Evolutionary conservation across 2,888 invertebrate species (phyloP).

Genomic region (Alentia gelatinosa): DNA sequence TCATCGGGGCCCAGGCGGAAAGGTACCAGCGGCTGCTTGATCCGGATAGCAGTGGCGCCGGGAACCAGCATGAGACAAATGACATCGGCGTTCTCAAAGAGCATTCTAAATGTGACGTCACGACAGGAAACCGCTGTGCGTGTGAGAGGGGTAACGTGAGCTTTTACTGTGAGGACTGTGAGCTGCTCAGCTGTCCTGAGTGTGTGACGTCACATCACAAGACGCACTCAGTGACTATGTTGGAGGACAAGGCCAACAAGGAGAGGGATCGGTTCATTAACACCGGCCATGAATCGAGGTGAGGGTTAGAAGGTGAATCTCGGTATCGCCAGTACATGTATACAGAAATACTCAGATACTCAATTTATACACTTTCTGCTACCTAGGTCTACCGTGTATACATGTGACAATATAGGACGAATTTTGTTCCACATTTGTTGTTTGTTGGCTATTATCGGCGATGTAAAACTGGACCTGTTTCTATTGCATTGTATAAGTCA

Average conservation of each 20-base stretch:
- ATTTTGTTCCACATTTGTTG: too few relatives aligned
- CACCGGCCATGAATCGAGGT: slow-evolving; percentile 1
- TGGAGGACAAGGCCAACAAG: slow-evolving; percentile 47
- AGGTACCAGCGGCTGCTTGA: neutral
- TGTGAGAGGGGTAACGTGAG: neutral
- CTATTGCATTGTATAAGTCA: too few relatives aligned
- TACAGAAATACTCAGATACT: too few relatives aligned
- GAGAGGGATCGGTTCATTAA: slow-evolving; percentile 29
- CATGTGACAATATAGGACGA: too few relatives aligned
- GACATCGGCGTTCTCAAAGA: neutral
- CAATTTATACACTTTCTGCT: too few relatives aligned
- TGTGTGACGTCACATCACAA: slow-evolving; percentile 33
- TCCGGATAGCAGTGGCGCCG: neutral
- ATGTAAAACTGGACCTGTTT: too few relatives aligned
- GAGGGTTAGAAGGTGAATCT: too few relatives aligned
- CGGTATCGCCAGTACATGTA: too few relatives aligned
- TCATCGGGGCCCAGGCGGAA: neutral
- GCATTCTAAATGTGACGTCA: neutral
- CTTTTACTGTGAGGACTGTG: slow-evolving; percentile 49
- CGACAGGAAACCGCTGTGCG: neutral
- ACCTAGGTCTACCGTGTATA: too few relatives aligned
- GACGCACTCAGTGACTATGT: neutral
- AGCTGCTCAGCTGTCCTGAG: neutral
- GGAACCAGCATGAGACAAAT: neutral
- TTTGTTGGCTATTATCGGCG: too few relatives aligned